Percentiles rank a stretch among this genome's conserved stretches.
These are phyloP conservation scores for Tipula confusa DNA, from an alignment of 2,888 invertebrate species.

Conservation along the genomic window DNA sequence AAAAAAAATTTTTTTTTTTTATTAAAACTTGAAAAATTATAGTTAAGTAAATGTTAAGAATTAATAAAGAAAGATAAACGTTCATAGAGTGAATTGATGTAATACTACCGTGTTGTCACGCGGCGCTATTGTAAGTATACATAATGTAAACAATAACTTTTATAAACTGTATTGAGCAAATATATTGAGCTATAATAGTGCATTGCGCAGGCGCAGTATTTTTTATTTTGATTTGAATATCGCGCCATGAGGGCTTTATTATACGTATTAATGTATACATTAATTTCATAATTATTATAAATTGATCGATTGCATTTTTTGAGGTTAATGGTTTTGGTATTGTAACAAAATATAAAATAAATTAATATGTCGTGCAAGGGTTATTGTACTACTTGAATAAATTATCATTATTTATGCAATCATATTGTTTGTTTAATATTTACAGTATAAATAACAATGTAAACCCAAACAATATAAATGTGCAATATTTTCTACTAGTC, in stretches of 20 bases:
- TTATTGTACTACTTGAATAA: neutral
- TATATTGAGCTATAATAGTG: neutral
- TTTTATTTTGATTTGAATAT: neutral
- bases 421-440: too few species aligned
- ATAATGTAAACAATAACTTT: neutral
- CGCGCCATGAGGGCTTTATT: neutral
- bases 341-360: too few species aligned
- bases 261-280: too few species aligned
- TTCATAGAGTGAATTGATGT: neutral
- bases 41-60: neutral
- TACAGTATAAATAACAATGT: too few species aligned
- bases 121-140: neutral
- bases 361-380: too few species aligned
- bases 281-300: neutral
- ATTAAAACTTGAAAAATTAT: neutral
- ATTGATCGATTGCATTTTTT: neutral
- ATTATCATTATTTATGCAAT: neutral
- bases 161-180: neutral
- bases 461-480: too few species aligned
- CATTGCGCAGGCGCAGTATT: neutral
- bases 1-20: neutral
- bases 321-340: neutral
- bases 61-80: neutral
- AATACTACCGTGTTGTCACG: neutral
- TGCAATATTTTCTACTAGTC: too few species aligned